Evolutionary conservation across 2,888 invertebrate genomes (phyloP), one percentile per base, ranked within the genome.

Genomic region (Tromatobia lineatoria): DNA sequence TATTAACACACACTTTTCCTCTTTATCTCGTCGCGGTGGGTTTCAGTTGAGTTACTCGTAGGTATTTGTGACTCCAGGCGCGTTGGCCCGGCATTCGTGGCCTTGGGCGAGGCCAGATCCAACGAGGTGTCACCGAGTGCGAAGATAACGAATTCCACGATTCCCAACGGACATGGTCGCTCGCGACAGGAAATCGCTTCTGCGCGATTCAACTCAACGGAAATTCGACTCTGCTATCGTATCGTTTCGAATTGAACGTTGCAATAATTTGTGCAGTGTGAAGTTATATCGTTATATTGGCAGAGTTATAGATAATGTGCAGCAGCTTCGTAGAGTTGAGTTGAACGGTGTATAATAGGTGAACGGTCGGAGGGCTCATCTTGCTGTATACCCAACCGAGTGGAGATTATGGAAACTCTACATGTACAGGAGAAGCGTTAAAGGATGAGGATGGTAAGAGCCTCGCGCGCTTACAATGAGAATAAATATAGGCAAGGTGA

Each of bases 131-230:
- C 70, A 71, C 18, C 42, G 34, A 45, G 59, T 77, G n/a, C n/a
- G 57, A 67, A 61, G 61, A 61, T 61, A 78, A 70, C 61, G 78
- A 78, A 70, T 70, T 70, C 61, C 70, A 29, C n/a, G 61, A 64
- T 20, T 59, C 47, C 20, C 59, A 45, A 77, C 52, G 3, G 29
- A 69, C 52, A 4, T 18, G 13, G 25, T 34, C 15, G 52, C 50
- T 69, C 38, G 29, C 50, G n/a, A n/a, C 23, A 25, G 2, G 1
- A 38, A 10, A 38, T 38, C 38, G 3, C 7, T 34, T 34, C 34
- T 34, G 34, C 34, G 7, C 34, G 34, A 34, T 34, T 34, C 2
- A 34, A 1, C 4, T 34, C 34, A 34, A 34, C 34, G 7, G 6
- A 34, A 34, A 34, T 3, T 7, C 34, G 7, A 34, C 34, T 34